phyloP scores from a whole-genome alignment of 2,797 vertebrate species.

The Chiroxiphia lanceolata region DNA sequence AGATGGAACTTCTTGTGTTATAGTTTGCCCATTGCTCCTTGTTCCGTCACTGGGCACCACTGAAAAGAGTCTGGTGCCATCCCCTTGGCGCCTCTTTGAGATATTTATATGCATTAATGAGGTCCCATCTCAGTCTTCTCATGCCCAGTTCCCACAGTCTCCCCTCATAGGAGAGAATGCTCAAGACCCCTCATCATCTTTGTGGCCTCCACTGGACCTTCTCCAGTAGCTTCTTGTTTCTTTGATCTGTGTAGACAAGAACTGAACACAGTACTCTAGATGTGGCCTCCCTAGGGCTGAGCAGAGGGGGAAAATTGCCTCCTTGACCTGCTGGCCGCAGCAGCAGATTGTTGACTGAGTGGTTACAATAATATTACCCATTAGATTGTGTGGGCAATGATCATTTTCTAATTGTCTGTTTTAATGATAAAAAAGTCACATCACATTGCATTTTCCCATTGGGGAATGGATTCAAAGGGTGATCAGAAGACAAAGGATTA shows the following conservation, averaged over 20 bases:
- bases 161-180: background rate
- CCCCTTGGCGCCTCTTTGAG: background rate
- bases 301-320: background rate
- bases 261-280: background rate
- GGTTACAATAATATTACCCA: background rate
- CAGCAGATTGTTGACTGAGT: background rate
- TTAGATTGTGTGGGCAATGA: background rate
- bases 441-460: background rate
- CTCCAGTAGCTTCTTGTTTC: background rate
- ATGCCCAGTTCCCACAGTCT: background rate
- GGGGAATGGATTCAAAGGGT: background rate
- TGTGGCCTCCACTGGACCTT: background rate
- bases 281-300: background rate
- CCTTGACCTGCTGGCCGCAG: background rate
- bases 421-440: background rate
- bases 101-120: background rate
- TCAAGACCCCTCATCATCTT: too few species aligned
- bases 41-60: fast-evolving
- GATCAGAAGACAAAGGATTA: background rate
- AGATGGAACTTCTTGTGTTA: fast-evolving
- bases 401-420: background rate
- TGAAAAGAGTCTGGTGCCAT: background rate
- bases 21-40: background rate
- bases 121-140: background rate
- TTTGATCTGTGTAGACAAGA: background rate